A percentile compares a stretch with the other conserved stretches of the same genome.
These are phyloP conservation scores for Araneus ventricosus DNA, from an alignment of 1,140 invertebrate genomes.

Conservation along the genomic window DNA sequence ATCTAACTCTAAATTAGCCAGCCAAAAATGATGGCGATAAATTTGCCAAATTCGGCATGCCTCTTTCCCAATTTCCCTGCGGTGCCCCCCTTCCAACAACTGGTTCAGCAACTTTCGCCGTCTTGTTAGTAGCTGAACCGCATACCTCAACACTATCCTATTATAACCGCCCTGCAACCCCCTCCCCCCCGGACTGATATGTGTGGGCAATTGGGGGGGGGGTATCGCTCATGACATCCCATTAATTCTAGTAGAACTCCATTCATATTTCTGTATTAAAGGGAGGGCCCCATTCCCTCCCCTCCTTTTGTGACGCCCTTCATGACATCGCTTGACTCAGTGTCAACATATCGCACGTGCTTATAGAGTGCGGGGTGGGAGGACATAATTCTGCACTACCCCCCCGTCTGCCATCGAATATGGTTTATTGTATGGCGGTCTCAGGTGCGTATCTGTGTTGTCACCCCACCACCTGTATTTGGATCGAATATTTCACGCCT, in stretches of 20 bases:
- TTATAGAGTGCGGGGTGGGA: background rate
- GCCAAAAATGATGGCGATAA: constrained; percentile 53
- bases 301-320: constrained; percentile 55
- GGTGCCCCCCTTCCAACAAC: background rate
- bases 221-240: constrained; percentile 67
- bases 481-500: constrained; percentile 53
- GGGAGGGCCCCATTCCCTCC: background rate
- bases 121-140: constrained; percentile 73
- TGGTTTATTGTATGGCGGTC: constrained; percentile 2
- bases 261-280: constrained; percentile 74
- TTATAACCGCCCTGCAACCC: background rate
- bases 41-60: constrained; percentile 55
- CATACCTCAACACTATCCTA: constrained; percentile 72
- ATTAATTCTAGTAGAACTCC: constrained; percentile 52
- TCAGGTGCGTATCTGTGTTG: constrained; percentile 48
- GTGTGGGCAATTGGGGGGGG: background rate
- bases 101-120: constrained; percentile 67
- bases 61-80: background rate
- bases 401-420: background rate
- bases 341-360: constrained; percentile 74
- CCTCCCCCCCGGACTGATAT: background rate
- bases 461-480: constrained; percentile 60
- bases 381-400: background rate
- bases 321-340: constrained; percentile 55
- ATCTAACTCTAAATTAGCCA: constrained; percentile 25